These are phyloP conservation scores for Galagoides demidoff DNA, from an alignment of 2,797 vertebrate species.

Conservation along the genomic window DNA sequence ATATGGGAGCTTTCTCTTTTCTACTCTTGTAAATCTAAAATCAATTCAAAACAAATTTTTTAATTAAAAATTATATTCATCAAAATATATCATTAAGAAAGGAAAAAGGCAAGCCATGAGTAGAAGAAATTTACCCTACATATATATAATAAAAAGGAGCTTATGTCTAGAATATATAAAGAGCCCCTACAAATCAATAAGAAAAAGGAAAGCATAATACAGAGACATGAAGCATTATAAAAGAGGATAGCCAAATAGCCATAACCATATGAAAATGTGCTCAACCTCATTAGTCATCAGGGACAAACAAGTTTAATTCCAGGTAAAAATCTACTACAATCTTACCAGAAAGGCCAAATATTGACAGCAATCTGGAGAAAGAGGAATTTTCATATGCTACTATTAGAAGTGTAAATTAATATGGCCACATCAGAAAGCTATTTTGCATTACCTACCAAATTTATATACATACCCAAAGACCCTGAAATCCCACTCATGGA, in stretches of 20 bases:
- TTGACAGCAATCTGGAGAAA: background rate
- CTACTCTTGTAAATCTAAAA: background rate
- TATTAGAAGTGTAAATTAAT: background rate
- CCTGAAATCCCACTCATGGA: background rate
- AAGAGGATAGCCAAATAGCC: background rate
- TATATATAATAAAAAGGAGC: background rate
- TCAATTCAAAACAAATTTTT: background rate
- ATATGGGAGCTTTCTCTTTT: background rate
- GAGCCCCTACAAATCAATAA: background rate
- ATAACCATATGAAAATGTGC: background rate
- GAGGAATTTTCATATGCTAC: background rate
- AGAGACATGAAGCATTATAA: background rate
- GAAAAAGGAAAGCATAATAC: background rate
- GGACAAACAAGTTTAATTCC: background rate
- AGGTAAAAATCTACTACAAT: background rate
- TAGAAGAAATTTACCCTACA: background rate
- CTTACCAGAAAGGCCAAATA: background rate
- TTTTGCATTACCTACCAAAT: background rate
- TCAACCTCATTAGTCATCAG: background rate
- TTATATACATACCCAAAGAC: background rate
- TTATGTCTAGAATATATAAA: background rate
- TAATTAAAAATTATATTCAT: background rate
- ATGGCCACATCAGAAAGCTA: background rate
- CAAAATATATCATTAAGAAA: background rate
- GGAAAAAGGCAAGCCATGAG: background rate